Percentiles rank a stretch among this genome's conserved stretches.
These are phyloP conservation scores for Notiomystis cincta DNA, from an alignment of 2,113 vertebrate species.

Conservation along the genomic window DNA sequence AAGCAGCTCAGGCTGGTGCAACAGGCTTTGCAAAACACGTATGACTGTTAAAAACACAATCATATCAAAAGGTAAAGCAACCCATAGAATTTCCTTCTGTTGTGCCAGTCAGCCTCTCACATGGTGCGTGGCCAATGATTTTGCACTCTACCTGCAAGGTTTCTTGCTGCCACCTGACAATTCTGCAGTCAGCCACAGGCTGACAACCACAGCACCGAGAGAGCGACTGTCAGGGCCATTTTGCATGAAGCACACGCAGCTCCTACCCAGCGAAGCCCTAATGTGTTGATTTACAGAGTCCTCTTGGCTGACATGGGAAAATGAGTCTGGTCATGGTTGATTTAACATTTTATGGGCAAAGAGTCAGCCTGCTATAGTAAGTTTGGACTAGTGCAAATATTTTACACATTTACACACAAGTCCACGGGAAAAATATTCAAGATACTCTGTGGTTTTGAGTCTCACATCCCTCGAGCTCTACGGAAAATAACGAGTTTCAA, in stretches of 20 bases:
- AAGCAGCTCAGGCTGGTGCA: not conserved
- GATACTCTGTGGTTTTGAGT: not conserved
- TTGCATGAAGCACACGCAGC: slow-evolving; percentile 38
- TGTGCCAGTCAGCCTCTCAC: not conserved
- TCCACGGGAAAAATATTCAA: not conserved
- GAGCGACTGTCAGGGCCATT: slow-evolving; percentile 43
- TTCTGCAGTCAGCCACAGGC: not conserved
- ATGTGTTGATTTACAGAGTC: slow-evolving; percentile 62
- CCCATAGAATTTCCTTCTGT: not conserved
- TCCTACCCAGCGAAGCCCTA: slow-evolving; percentile 38
- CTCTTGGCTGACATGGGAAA: slow-evolving; percentile 59
- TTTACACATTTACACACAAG: not conserved
- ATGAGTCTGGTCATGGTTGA: slow-evolving; percentile 58
- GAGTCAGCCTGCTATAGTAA: slow-evolving; percentile 27
- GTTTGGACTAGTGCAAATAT: slow-evolving; percentile 20
- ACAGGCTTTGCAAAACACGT: not conserved
- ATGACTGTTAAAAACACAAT: not conserved
- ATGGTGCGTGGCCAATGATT: not conserved
- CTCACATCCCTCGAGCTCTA: not conserved
- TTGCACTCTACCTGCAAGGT: not conserved
- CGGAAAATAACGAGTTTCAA: not conserved
- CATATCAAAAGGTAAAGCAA: not conserved
- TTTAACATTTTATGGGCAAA: slow-evolving; percentile 58
- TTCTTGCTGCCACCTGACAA: not conserved
- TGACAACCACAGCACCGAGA: not conserved